These are phyloP conservation scores for Myocastor coypus DNA, from an alignment of 2,113 vertebrate species.

Conservation along the genomic window DNA sequence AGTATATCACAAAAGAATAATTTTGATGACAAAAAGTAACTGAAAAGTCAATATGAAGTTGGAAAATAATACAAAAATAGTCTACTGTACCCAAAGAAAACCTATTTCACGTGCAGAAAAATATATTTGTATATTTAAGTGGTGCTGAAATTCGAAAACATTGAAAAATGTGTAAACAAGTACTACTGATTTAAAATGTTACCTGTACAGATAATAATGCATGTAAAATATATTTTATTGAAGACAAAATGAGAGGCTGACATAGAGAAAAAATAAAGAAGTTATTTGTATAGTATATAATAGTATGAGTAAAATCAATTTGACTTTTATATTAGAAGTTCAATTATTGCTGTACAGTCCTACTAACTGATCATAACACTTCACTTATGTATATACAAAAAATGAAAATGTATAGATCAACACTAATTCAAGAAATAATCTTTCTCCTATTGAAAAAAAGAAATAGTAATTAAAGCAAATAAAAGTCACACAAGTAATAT, in stretches of 20 bases:
- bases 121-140: not conserved
- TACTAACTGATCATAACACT: not conserved
- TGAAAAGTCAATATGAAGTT: slow-evolving; percentile 9
- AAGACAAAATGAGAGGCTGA: not conserved
- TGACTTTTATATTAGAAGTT: not conserved
- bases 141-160: slow-evolving; percentile 15
- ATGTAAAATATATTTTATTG: not conserved
- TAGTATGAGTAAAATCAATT: slow-evolving; percentile 37
- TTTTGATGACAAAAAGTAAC: slow-evolving; percentile 22
- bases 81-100: not conserved
- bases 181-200: not conserved
- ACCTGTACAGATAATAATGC: not conserved
- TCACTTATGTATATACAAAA: not conserved
- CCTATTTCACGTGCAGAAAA: not conserved
- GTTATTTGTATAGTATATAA: not conserved
- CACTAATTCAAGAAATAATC: not conserved
- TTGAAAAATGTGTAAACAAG: not conserved
- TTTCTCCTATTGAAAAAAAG: slow-evolving; percentile 40
- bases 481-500: not conserved
- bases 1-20: not conserved
- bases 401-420: not conserved
- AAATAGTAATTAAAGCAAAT: not conserved
- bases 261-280: not conserved
- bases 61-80: slow-evolving; percentile 23
- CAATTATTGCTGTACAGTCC: not conserved